phyloP scores from a whole-genome alignment of 2,888 invertebrate species.

The Malthinus seriepunctatus region DNA sequence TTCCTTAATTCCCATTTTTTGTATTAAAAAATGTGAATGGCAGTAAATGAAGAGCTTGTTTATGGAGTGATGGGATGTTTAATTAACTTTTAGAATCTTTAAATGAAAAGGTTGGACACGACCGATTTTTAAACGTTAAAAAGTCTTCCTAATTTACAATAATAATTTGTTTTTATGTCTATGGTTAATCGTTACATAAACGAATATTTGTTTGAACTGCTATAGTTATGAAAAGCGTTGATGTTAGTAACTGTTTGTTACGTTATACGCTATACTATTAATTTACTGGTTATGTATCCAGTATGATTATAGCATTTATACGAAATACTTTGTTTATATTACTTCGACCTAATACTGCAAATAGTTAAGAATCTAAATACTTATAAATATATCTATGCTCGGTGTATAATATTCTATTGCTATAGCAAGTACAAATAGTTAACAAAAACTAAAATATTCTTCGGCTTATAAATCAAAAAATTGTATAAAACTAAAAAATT shows the following conservation, averaged over 20 bases:
- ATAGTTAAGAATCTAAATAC: conserved; percentile 47
- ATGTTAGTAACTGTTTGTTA: neutral
- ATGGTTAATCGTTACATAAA: too few relatives aligned
- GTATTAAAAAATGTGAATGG: too few relatives aligned
- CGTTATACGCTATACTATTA: neutral
- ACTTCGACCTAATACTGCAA: conserved; percentile 47
- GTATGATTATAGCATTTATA: conserved; percentile 26
- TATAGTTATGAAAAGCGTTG: neutral
- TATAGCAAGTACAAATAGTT: neutral
- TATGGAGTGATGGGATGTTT: too few relatives aligned
- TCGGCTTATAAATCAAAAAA: too few relatives aligned
- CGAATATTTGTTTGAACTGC: neutral
- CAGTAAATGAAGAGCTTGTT: too few relatives aligned
- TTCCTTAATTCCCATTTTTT: too few relatives aligned
- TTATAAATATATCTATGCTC: conserved; percentile 20
- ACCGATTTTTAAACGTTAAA: too few relatives aligned
- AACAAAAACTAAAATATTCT: too few relatives aligned
- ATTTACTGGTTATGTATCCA: neutral
- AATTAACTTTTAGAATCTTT: too few relatives aligned
- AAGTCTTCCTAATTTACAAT: too few relatives aligned
- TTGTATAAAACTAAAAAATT: conserved; percentile 20
- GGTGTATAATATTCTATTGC: neutral
- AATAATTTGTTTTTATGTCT: too few relatives aligned
- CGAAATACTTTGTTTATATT: conserved; percentile 15
- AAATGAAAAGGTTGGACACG: too few relatives aligned